Evolutionary conservation across 2,113 vertebrate genomes (phyloP).

Genomic region (Neolamprologus toae): DNA sequence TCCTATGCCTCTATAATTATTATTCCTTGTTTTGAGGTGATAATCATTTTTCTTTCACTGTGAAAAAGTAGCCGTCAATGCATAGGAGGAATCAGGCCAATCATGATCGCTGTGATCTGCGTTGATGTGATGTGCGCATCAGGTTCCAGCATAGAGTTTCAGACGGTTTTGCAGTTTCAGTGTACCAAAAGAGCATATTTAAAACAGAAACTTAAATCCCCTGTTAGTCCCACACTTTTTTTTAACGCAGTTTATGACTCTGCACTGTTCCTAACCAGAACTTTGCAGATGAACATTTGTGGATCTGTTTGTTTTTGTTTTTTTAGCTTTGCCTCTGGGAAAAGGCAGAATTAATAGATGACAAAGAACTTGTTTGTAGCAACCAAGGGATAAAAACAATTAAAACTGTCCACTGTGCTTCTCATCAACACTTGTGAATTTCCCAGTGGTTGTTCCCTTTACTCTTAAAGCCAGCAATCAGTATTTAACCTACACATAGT

Average conservation of each 20-base stretch:
- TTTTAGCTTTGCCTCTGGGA: background rate
- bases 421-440: background rate
- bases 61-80: background rate
- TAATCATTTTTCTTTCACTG: background rate
- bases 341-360: background rate
- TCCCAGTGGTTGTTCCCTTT: background rate
- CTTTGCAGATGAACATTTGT: background rate
- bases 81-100: background rate
- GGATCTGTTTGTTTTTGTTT: fast-evolving
- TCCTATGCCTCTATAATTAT: background rate
- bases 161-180: background rate
- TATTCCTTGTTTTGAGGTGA: background rate
- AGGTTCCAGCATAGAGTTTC: background rate
- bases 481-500: background rate
- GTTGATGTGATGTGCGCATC: background rate
- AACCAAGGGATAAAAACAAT: background rate
- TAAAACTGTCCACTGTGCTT: background rate
- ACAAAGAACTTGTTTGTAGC: background rate
- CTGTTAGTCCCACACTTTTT: background rate
- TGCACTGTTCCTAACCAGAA: background rate
- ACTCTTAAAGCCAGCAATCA: background rate
- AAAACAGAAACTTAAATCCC: background rate
- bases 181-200: background rate
- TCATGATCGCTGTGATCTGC: fast-evolving
- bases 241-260: fast-evolving